phyloP scores from a whole-genome alignment of 2,113 vertebrate species.

The Ceyx margarethae region DNA sequence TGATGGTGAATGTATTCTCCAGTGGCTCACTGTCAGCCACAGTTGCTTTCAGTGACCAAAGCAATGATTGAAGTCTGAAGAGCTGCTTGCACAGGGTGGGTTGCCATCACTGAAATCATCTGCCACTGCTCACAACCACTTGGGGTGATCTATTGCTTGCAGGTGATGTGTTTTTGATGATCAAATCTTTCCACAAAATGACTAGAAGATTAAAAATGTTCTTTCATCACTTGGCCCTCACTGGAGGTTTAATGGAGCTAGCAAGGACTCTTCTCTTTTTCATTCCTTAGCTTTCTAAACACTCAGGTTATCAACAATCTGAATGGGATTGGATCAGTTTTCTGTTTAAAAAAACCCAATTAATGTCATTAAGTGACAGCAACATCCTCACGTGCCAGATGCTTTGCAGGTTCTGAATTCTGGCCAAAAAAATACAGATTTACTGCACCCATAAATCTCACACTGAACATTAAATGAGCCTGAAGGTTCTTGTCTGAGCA shows the following conservation, averaged over 20 bases:
- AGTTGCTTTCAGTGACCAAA: constrained; percentile 26
- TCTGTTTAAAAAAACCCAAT: not conserved
- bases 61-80: not conserved
- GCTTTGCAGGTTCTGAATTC: not conserved
- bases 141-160: not conserved
- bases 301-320: not conserved
- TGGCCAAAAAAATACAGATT: not conserved
- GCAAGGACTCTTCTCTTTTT: not conserved
- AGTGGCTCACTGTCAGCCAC: not conserved
- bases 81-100: not conserved
- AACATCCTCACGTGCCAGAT: not conserved
- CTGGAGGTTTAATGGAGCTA: not conserved
- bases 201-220: not conserved
- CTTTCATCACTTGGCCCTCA: not conserved
- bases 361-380: not conserved
- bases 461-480: not conserved
- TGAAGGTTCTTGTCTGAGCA: not conserved
- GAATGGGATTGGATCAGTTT: not conserved
- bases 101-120: not conserved
- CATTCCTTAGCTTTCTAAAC: not conserved
- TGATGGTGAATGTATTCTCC: constrained; percentile 16
- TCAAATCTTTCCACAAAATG: not conserved
- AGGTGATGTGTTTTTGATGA: constrained; percentile 7
- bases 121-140: not conserved
- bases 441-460: not conserved